These are phyloP conservation scores for Lepidurus packardi DNA, from an alignment of 1,140 invertebrate species.

Conservation along the genomic window DNA sequence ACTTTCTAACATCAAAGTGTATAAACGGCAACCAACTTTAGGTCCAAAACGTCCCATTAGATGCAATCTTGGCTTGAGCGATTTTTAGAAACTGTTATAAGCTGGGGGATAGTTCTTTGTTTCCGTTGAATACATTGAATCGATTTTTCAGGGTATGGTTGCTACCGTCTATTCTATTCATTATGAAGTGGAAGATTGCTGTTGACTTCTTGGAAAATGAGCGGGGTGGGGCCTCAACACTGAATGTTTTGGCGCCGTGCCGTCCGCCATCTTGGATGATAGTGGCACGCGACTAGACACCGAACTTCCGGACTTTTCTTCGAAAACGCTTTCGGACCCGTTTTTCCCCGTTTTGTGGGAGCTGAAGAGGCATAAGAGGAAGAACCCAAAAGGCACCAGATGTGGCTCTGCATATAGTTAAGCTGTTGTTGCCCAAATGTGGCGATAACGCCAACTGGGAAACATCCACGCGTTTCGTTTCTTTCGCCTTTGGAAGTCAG, in stretches of 20 bases:
- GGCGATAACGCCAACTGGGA: background rate
- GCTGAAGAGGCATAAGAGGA: background rate
- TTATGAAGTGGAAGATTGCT: background rate
- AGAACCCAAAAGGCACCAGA: background rate
- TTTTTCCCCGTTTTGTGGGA: background rate
- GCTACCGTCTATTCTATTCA: too few relatives aligned
- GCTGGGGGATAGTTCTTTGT: too few relatives aligned
- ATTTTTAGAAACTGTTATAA: too few relatives aligned
- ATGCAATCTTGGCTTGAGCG: too few relatives aligned
- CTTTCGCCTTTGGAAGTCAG: background rate
- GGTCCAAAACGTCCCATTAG: too few relatives aligned
- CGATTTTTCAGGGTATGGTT: too few relatives aligned
- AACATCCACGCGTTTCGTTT: slow-evolving; percentile 4
- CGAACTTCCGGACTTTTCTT: slow-evolving; percentile 10
- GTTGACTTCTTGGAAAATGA: background rate
- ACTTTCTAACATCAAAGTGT: too few relatives aligned
- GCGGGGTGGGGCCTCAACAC: background rate
- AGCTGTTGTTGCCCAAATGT: slow-evolving; percentile 9
- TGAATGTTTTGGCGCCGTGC: background rate
- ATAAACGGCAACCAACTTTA: too few relatives aligned
- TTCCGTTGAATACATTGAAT: too few relatives aligned
- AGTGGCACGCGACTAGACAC: background rate
- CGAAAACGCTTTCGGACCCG: background rate
- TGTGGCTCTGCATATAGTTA: slow-evolving; percentile 3
- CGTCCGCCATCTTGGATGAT: background rate